A percentile compares a stretch with the other conserved stretches of the same genome.
Evolutionary conservation across 2,797 vertebrate species (phyloP).

Genomic region (Lepus oiostolus): DNA sequence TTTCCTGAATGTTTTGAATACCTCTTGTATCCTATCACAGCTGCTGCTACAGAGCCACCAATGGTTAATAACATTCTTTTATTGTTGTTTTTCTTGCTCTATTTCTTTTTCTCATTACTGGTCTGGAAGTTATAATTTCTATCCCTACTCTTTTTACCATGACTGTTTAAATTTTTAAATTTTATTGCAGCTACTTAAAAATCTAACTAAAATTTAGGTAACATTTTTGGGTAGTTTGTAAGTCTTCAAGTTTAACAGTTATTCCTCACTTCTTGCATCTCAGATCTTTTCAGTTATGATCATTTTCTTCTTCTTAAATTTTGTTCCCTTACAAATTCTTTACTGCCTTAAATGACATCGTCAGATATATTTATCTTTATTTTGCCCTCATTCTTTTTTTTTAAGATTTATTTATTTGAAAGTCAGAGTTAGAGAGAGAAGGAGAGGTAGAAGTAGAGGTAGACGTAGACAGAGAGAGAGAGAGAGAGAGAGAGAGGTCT

Average conservation of each 20-base stretch:
- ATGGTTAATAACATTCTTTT: not conserved
- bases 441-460: no score
- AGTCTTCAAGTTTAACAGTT: not conserved
- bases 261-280: not conserved
- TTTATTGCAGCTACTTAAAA: conserved; percentile 14
- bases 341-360: not conserved
- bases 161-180: not conserved
- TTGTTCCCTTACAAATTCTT: not conserved
- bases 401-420: no score
- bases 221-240: not conserved
- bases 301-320: not conserved
- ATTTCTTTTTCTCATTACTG: not conserved
- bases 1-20: no score
- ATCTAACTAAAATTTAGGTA: not conserved
- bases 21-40: not conserved
- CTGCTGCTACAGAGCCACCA: not conserved
- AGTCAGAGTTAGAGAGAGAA: no score
- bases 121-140: not conserved
- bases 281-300: not conserved
- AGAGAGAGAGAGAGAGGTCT: no score
- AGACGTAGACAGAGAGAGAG: no score
- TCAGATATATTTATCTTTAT: not conserved
- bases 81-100: not conserved
- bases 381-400: conserved; percentile 29
- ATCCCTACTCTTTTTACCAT: not conserved